Evolutionary conservation across 2,888 invertebrate species (phyloP).

Genomic region (Chorisops tibialis): DNA sequence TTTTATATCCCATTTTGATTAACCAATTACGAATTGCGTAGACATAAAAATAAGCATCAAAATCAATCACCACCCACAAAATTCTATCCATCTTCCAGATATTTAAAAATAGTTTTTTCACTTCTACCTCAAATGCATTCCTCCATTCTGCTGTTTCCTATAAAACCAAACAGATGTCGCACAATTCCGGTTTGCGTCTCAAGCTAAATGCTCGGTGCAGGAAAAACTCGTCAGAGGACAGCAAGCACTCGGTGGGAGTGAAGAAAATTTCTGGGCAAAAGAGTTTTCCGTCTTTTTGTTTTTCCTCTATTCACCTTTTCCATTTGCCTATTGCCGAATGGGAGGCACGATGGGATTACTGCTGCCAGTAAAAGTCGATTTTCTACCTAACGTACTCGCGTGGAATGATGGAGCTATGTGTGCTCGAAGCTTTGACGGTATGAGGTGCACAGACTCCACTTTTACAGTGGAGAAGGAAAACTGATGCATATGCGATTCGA

Average conservation of each 20-base stretch:
- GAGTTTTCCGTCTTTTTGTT: not conserved
- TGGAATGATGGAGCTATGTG: not conserved
- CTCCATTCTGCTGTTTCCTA: too few species aligned
- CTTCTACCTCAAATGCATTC: not conserved
- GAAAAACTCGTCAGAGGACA: slow-evolving; percentile 30
- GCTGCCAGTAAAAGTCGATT: not conserved
- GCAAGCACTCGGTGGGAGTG: not conserved
- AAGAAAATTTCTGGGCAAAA: slow-evolving; percentile 1
- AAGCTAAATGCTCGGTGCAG: slow-evolving; percentile 17
- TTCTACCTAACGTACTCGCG: too few species aligned
- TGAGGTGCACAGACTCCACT: too few species aligned
- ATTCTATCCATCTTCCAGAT: not conserved
- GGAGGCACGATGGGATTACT: not conserved
- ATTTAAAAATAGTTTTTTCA: not conserved
- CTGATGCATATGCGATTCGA: too few species aligned
- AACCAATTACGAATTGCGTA: too few species aligned
- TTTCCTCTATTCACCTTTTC: too few species aligned
- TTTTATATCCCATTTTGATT: too few species aligned
- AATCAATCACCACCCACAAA: not conserved
- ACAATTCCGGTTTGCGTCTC: slow-evolving; percentile 27
- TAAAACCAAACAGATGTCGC: slow-evolving; percentile 30
- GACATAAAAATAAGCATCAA: not conserved
- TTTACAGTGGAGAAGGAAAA: too few species aligned
- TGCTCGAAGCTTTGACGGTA: too few species aligned
- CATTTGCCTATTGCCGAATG: too few species aligned